A percentile compares a stretch with the other conserved stretches of the same genome.
These are phyloP conservation scores for Neogobius melanostomus DNA, from an alignment of 2,113 vertebrate species.

Conservation along the genomic window DNA sequence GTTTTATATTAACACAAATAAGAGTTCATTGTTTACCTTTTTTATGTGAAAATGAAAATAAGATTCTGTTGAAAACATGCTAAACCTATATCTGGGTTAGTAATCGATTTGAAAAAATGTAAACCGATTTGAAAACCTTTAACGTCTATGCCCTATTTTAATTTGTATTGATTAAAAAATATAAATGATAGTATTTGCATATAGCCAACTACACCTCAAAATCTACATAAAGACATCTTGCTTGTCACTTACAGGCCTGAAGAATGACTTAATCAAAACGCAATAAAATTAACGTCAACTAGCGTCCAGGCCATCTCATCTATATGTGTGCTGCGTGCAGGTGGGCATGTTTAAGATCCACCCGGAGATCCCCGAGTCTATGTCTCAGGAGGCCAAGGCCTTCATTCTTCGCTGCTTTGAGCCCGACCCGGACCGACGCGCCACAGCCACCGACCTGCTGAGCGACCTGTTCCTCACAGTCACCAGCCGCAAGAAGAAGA, in stretches of 20 bases:
- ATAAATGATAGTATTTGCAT: too few relatives aligned
- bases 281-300: background rate
- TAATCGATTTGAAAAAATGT: background rate
- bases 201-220: too few relatives aligned
- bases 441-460: conserved; percentile 88
- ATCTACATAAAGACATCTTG: too few relatives aligned
- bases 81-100: too few relatives aligned
- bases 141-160: background rate
- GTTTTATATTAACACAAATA: too few relatives aligned
- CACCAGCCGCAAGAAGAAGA: conserved; percentile 92
- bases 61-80: too few relatives aligned
- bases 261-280: too few relatives aligned
- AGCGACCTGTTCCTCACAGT: conserved; percentile 95
- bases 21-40: too few relatives aligned
- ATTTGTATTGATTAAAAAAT: background rate
- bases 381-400: conserved; percentile 94
- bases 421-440: conserved; percentile 90
- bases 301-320: background rate
- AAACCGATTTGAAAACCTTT: background rate
- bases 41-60: too few relatives aligned
- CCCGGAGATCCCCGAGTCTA: conserved; percentile 96
- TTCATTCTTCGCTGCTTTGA: conserved; percentile 97
- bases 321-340: conserved; percentile 65
- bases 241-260: too few relatives aligned
- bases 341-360: conserved; percentile 99